Base-by-base conservation (phyloP, 2,888 invertebrate genomes). In the Pseudococcus longispinus region DNA sequence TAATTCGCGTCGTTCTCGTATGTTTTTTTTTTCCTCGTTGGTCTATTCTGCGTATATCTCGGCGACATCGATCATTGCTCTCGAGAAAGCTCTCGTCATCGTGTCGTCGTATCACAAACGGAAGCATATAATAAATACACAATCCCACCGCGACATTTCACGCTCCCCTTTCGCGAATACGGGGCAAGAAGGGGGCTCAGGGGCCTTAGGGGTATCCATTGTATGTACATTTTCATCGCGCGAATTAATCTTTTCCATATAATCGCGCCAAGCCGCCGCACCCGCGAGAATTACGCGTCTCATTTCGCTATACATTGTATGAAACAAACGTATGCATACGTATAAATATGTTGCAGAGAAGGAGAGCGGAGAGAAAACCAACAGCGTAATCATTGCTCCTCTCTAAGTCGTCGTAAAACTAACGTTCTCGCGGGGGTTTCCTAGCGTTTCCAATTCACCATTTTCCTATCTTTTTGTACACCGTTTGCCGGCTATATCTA, bases 351-450 rank as follows among this genome's bases (percentile, higher is more conserved):
- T 37, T 37, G 8, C 4, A 37, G 37, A 1, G 2, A 9, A 37
- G 5, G 37, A 4, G 37, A 37, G 37, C 8, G 37, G 37, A 9
- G n/a, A 20, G 55, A 55, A 13, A 46, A 51, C 51, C 51, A 1
- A 0, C 3, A 65, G 65, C 3, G 11, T 65, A 65, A 65, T 23
- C 65, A 65, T 65, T 65, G 65, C 65, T 65, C 65, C 65, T 65
- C 15, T 65, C 15, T 65, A 65, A 65, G 65, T 65, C 65, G 65
- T 65, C 65, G 20, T 65, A 65, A 65, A 65, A 65, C 26, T 26
- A 65, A 65, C 65, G 26, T 15, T 65, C 65, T 65, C 65, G 65
- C 65, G 65, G 26, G 65, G 65, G 23, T 65, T 65, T 65, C 65
- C 1, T 37, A 5, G 37, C 65, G 65, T 26, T 65, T 65, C 65